phyloP scores from a whole-genome alignment of 2,888 invertebrate species.

The Clunio marinus region DNA sequence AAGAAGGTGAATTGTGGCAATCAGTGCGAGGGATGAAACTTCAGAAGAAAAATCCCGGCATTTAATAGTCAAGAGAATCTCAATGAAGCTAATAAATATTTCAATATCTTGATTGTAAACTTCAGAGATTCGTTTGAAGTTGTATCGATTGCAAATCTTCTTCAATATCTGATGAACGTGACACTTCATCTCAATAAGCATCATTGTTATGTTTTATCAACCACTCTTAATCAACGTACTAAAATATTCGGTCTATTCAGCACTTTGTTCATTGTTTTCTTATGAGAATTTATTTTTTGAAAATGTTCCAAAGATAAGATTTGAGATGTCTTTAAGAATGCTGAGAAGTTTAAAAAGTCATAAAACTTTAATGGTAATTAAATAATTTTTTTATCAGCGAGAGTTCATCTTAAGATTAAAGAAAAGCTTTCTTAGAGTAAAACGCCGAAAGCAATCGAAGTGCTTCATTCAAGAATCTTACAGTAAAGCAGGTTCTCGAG shows the following conservation, averaged over 20 bases:
- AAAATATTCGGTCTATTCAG: slow-evolving; percentile 26
- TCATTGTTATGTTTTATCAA: not conserved
- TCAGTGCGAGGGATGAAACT: not conserved
- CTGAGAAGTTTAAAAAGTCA: not conserved
- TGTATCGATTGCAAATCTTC: slow-evolving; percentile 18
- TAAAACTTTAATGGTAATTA: not conserved
- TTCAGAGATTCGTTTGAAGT: slow-evolving; percentile 12
- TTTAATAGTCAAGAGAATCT: slow-evolving; percentile 19
- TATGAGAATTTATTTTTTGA: slow-evolving; percentile 16
- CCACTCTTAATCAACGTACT: slow-evolving; percentile 16
- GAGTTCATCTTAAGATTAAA: too few relatives aligned
- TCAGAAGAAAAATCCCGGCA: not conserved
- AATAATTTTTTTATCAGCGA: too few relatives aligned
- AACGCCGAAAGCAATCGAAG: not conserved
- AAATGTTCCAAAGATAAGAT: not conserved
- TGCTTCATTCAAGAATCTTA: not conserved
- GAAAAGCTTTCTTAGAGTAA: not conserved
- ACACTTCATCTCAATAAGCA: slow-evolving; percentile 15
- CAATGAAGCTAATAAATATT: slow-evolving; percentile 10
- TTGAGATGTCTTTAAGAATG: slow-evolving; percentile 15
- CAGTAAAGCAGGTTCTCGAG: not conserved
- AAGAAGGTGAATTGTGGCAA: slow-evolving; percentile 29
- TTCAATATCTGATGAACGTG: slow-evolving; percentile 17
- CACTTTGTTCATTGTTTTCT: slow-evolving; percentile 22
- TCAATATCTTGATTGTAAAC: slow-evolving; percentile 17